Conservation (phyloP, 2,113 vertebrate species). For the Lota lota region DNA sequence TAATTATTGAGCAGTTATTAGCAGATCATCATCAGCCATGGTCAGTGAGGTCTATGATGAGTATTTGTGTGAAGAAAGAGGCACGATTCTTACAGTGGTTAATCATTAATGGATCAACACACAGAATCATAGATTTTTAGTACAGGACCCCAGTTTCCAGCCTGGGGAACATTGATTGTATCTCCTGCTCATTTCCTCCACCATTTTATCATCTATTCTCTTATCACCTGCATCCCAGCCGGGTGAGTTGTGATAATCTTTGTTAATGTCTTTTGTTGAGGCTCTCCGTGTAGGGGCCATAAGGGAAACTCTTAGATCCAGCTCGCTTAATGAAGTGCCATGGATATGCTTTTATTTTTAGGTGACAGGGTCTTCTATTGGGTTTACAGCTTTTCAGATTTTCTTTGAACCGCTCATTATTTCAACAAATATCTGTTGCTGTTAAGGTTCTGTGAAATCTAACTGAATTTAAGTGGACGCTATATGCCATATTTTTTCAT, state of each 20-base stretch:
- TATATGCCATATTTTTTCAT: too few species aligned
- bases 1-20: background rate
- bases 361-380: too few species aligned
- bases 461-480: too few species aligned
- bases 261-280: background rate
- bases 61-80: constrained; percentile 39
- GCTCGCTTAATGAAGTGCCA: too few species aligned
- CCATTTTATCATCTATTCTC: background rate
- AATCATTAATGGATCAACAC: constrained; percentile 53
- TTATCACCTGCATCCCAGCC: background rate
- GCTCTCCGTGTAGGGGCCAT: too few species aligned
- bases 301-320: background rate
- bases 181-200: constrained; percentile 2
- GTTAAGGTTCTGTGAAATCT: too few species aligned
- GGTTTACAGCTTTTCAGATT: too few species aligned
- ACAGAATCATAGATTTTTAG: constrained; percentile 21
- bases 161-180: background rate
- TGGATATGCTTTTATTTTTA: too few species aligned
- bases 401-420: too few species aligned
- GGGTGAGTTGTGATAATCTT: constrained; percentile 4
- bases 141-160: constrained; percentile 8
- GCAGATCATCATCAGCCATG: background rate
- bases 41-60: constrained; percentile 15
- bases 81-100: constrained; percentile 46
- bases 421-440: too few species aligned